phyloP scores from a whole-genome alignment of 2,888 invertebrate species.

The Sarcophaga variegata region DNA sequence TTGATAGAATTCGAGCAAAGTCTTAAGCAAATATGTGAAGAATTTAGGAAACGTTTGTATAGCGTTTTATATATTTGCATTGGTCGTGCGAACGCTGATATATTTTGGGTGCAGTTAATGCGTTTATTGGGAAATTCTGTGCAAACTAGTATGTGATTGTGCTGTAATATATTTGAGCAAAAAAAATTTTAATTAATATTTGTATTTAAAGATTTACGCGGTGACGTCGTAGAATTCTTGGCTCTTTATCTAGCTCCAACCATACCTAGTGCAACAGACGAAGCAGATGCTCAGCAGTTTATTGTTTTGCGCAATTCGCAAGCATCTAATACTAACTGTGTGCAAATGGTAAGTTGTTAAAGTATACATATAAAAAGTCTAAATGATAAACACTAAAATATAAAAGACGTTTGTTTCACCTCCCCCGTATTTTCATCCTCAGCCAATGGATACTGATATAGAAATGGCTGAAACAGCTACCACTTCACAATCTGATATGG shows the following conservation, averaged over 20 bases:
- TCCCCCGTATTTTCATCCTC: constrained; percentile 59
- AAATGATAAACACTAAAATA: constrained; percentile 15
- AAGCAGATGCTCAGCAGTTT: constrained; percentile 76
- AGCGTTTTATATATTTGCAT: constrained; percentile 79
- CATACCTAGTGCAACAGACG: constrained; percentile 74
- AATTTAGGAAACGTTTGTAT: constrained; percentile 78
- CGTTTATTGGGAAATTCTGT: constrained; percentile 74
- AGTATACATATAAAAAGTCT: neutral
- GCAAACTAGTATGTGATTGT: constrained; percentile 73
- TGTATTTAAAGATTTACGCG: constrained; percentile 73
- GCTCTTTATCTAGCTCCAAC: constrained; percentile 74
- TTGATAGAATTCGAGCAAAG: constrained; percentile 76
- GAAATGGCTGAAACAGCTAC: constrained; percentile 75
- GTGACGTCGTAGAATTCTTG: constrained; percentile 77
- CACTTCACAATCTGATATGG: constrained; percentile 69
- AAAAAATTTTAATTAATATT: neutral
- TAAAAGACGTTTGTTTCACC: constrained; percentile 64
- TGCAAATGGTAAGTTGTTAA: constrained; percentile 50
- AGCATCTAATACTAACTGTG: constrained; percentile 38
- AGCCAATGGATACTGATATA: constrained; percentile 83
- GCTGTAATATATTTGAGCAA: neutral
- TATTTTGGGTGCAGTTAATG: constrained; percentile 79
- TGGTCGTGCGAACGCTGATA: constrained; percentile 78
- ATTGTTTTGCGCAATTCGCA: constrained; percentile 73
- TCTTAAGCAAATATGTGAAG: constrained; percentile 76